These are phyloP conservation scores for Thera obeliscata DNA, from an alignment of 2,888 invertebrate genomes.

Conservation along the genomic window DNA sequence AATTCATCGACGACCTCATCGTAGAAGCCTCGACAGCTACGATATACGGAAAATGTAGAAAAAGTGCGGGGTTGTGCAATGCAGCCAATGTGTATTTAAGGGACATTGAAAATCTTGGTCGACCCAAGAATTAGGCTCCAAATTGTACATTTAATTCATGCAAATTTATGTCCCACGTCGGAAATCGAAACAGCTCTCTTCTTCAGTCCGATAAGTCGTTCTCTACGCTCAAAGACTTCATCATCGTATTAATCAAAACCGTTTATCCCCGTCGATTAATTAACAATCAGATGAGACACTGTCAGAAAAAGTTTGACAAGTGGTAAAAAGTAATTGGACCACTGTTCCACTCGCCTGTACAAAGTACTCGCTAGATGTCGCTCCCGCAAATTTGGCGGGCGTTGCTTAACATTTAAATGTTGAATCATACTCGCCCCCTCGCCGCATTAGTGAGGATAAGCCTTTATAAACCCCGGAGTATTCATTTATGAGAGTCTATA, in stretches of 20 bases:
- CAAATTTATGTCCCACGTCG: too few species aligned
- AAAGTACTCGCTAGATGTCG: slow-evolving; percentile 61
- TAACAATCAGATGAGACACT: slow-evolving; percentile 1
- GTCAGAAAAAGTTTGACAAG: slow-evolving; percentile 15
- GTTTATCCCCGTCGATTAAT: not conserved
- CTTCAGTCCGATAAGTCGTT: too few species aligned
- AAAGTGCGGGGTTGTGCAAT: too few species aligned
- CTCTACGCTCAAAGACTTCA: too few species aligned
- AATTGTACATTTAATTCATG: too few species aligned
- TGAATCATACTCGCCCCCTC: slow-evolving; percentile 66
- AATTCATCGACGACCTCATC: too few species aligned
- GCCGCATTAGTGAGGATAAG: slow-evolving; percentile 53
- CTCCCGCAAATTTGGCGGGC: slow-evolving; percentile 74
- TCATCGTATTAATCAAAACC: not conserved
- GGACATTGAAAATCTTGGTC: too few species aligned
- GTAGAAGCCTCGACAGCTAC: too few species aligned
- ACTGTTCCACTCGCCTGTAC: slow-evolving; percentile 55
- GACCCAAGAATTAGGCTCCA: too few species aligned
- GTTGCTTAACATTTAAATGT: slow-evolving; percentile 82
- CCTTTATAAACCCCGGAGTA: slow-evolving; percentile 6
- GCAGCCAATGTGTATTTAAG: too few species aligned
- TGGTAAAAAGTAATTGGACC: slow-evolving; percentile 31
- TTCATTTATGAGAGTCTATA: not conserved
- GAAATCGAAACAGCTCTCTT: too few species aligned
- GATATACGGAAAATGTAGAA: too few species aligned